Evolutionary conservation across 2,113 vertebrate genomes (phyloP), one percentile per base, ranked within the genome.

Genomic region (Gorsachius goisagi): DNA sequence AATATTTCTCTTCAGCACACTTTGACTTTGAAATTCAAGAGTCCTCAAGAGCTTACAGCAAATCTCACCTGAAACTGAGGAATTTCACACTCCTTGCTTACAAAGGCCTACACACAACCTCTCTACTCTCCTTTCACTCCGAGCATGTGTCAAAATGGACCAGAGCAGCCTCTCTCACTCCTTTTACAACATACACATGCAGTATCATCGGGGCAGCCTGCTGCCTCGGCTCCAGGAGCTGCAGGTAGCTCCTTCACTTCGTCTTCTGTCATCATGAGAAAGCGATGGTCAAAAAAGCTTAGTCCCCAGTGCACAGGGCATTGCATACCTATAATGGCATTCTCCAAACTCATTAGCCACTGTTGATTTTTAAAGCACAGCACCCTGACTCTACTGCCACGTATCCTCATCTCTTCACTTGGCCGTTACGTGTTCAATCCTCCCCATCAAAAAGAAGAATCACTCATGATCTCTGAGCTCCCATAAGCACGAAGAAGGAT

Each of bases 11-110:
- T 62, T 89, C 81, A 93, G 63, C 47, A 35, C 21, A 24, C 60
- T 52, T 55, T 21, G 49, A 85, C 79, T 97, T 95, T 91, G 91
- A 95, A 84, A 92, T 88, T 76, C 81, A 94, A 85, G 81, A 84
- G 58, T 53, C n/a, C 89, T 97, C 86, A 58, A 79, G 69, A 90
- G 80, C 47, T 89, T 89, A 73, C 26, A 68, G 62, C 28, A 89
- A 93, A 59, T 88, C 74, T 85, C 92, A 95, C 77, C 95, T 95
- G 94, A 93, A 95, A 76, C 69, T 58, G 84, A 89, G 84, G 81
- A 95, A 76, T 96, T 97, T 95, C 91, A 85, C 89, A 73, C 81
- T 55, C 14, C 27, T 82, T 50, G 26, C 80, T 95, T 66, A 87
- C 89, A 91, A 89, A 95, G 77, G 39, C 53, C 77, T 92, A 82